phyloP scores from a whole-genome alignment of 2,113 vertebrate species.

The Rhinoptilus africanus region DNA sequence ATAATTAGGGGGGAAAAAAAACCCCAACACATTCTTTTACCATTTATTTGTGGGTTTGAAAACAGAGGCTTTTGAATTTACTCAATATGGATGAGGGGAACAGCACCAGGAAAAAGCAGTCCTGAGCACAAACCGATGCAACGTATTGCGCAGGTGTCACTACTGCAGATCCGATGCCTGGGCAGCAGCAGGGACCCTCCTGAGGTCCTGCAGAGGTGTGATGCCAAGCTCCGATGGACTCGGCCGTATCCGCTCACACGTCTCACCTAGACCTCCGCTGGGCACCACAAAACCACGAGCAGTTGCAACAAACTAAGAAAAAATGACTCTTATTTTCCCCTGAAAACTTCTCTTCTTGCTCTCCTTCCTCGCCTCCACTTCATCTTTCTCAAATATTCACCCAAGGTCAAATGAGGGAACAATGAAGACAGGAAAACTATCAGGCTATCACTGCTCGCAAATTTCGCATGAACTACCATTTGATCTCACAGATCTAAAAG shows the following conservation, averaged over 20 bases:
- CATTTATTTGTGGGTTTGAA: background rate
- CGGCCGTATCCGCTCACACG: background rate
- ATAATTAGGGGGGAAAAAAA: background rate
- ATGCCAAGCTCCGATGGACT: background rate
- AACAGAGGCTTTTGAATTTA: background rate
- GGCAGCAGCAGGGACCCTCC: background rate
- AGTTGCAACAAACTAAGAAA: background rate
- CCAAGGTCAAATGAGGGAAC: background rate
- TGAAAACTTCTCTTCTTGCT: background rate
- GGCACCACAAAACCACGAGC: background rate
- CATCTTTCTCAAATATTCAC: background rate
- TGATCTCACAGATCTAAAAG: background rate
- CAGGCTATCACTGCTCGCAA: background rate
- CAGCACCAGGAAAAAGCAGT: background rate
- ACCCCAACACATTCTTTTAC: accelerated
- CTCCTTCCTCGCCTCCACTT: background rate
- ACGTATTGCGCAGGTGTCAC: background rate
- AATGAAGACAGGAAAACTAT: background rate
- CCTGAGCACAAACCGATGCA: background rate
- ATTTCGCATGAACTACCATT: background rate
- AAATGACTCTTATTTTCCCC: background rate
- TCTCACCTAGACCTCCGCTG: no score
- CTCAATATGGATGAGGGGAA: background rate
- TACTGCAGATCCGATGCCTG: background rate
- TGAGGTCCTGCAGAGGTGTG: background rate